Percentiles rank a stretch among this genome's conserved stretches.
phyloP scores from a whole-genome alignment of 1,140 invertebrate genomes.

The Chironomus tepperi region DNA sequence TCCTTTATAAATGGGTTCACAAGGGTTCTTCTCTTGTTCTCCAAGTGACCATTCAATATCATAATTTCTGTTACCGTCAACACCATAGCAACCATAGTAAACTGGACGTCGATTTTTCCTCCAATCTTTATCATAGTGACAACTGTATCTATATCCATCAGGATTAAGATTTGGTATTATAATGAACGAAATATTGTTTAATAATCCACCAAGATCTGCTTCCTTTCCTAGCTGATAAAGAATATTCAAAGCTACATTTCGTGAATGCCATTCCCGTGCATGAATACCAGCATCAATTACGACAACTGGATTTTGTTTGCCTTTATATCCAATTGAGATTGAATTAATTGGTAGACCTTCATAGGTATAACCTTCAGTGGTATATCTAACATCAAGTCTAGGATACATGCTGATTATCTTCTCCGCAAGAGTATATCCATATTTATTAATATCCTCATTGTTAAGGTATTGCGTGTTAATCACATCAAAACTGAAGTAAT shows the following conservation, averaged over 20 bases:
- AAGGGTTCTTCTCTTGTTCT: constrained; percentile 32
- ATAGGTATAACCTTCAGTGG: background rate
- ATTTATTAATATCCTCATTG: too few relatives aligned
- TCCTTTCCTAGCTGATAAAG: background rate
- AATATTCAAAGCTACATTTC: background rate
- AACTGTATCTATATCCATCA: constrained; percentile 42
- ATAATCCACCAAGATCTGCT: background rate
- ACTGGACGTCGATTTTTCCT: background rate
- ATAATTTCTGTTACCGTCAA: constrained; percentile 53
- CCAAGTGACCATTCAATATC: constrained; percentile 30
- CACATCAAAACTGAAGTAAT: too few relatives aligned
- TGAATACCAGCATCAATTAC: constrained; percentile 35
- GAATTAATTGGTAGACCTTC: background rate
- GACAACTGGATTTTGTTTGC: constrained; percentile 33
- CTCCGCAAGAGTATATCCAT: too few relatives aligned
- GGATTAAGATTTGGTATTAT: constrained; percentile 41
- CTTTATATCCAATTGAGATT: constrained; percentile 26
- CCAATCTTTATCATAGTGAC: constrained; percentile 26
- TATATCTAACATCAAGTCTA: too few relatives aligned
- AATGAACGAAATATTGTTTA: background rate
- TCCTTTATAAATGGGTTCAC: constrained; percentile 60
- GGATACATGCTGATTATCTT: too few relatives aligned
- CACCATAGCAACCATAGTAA: constrained; percentile 40
- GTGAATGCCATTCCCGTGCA: background rate
- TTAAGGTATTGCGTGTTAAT: too few relatives aligned